phyloP scores from a whole-genome alignment of 1,140 invertebrate genomes.

The Prorops nasuta region DNA sequence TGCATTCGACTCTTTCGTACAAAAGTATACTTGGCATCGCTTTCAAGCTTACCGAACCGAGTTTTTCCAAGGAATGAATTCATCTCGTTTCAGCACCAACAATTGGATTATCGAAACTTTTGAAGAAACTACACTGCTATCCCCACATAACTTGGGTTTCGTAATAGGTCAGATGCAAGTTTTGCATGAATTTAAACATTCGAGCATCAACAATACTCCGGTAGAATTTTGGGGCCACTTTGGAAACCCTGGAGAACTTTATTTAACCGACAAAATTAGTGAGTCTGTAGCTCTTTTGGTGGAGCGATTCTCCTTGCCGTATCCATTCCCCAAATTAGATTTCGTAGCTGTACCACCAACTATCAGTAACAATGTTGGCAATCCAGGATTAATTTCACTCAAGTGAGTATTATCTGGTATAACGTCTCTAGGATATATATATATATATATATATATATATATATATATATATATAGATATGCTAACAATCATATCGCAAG shows the following conservation, averaged over 20 bases:
- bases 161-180: conserved; percentile 60
- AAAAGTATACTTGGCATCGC: no score
- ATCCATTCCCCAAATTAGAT: conserved; percentile 64
- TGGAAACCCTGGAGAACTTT: conserved; percentile 58
- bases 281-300: conserved; percentile 58
- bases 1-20: no score
- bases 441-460: no score
- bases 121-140: conserved; percentile 60
- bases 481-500: no score
- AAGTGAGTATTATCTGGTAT: no score
- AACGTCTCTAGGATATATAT: no score
- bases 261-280: conserved; percentile 58
- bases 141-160: conserved; percentile 66
- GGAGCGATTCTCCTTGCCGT: conserved; percentile 61
- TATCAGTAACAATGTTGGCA: conserved; percentile 48
- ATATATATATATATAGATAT: no score
- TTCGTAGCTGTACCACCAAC: conserved; percentile 66
- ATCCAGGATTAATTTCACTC: conserved; percentile 55
- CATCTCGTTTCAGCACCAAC: background rate
- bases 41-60: no score
- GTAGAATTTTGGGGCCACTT: conserved; percentile 61
- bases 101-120: conserved; percentile 52
- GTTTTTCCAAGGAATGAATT: no score
- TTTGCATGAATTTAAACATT: no score
- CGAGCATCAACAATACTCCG: no score